Conservation (phyloP, 2,113 vertebrate species). For the Opisthocomus hoazin region DNA sequence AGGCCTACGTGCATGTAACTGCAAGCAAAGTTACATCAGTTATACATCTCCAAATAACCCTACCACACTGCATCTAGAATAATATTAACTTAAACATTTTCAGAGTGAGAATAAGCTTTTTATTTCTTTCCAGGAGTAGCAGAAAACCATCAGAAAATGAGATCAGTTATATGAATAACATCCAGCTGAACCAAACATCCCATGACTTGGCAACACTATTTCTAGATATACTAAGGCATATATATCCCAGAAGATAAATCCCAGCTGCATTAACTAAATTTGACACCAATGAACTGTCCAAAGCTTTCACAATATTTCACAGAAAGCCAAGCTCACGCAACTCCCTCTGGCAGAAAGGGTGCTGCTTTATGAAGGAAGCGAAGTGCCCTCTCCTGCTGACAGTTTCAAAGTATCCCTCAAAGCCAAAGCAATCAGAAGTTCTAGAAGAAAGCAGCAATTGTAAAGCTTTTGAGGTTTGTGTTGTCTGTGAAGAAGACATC, state of each 20-base stretch:
- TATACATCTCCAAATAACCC: background rate
- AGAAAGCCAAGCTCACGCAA: background rate
- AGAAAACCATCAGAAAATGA: background rate
- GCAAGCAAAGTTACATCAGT: background rate
- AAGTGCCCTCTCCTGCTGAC: background rate
- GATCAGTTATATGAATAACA: background rate
- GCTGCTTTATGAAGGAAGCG: background rate
- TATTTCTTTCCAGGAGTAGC: background rate
- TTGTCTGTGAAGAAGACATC: background rate
- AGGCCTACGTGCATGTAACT: slow-evolving; percentile 38
- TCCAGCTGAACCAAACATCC: background rate
- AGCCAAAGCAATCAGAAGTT: background rate
- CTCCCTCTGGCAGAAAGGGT: background rate
- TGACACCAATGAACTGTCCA: background rate
- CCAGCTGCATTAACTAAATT: background rate
- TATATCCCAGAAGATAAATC: background rate
- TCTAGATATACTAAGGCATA: background rate
- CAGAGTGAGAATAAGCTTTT: background rate
- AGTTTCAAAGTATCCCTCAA: background rate
- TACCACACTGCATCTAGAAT: background rate
- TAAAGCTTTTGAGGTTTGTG: background rate
- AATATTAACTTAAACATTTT: background rate
- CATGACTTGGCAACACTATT: background rate
- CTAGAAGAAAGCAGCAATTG: background rate
- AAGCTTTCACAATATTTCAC: background rate